Evolutionary conservation across 1,140 invertebrate species (phyloP), one percentile per base, ranked within the genome.

Genomic region (Caligus rogercresseyi): DNA sequence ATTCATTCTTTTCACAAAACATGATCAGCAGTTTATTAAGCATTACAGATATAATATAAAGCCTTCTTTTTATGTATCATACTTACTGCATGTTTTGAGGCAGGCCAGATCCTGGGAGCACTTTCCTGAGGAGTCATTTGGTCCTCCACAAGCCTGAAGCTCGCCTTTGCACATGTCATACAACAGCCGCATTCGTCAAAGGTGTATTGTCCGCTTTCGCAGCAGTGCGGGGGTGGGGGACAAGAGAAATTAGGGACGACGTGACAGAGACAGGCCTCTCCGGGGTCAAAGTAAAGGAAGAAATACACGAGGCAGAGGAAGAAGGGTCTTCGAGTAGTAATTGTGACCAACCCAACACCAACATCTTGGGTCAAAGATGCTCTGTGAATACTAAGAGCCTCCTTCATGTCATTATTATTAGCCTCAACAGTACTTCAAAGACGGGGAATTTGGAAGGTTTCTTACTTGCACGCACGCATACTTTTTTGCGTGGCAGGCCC

Each of bases 1-100:
- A n/a, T n/a, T n/a, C n/a, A n/a, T n/a, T n/a, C n/a, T n/a, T n/a
- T n/a, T n/a, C n/a, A n/a, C n/a, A n/a, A n/a, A n/a, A n/a, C n/a
- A n/a, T n/a, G n/a, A n/a, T n/a, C n/a, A n/a, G n/a, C n/a, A n/a
- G n/a, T n/a, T n/a, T n/a, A n/a, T n/a, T n/a, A n/a, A n/a, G n/a
- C n/a, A n/a, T n/a, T n/a, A n/a, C n/a, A n/a, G n/a, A n/a, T n/a
- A n/a, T n/a, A n/a, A n/a, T n/a, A n/a, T n/a, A n/a, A n/a, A n/a
- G n/a, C n/a, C n/a, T n/a, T n/a, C n/a, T n/a, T n/a, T n/a, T n/a
- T n/a, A n/a, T n/a, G n/a, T n/a, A n/a, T n/a, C n/a, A 53, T 4
- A 55, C 25, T 61, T 61, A 61, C 58, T 25, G 58, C 58, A 61
- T 11, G 58, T 61, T 61, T 61, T 61, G 19, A 61, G 58, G 18